phyloP scores from a whole-genome alignment of 2,797 vertebrate genomes.

The Myripristis murdjan region DNA sequence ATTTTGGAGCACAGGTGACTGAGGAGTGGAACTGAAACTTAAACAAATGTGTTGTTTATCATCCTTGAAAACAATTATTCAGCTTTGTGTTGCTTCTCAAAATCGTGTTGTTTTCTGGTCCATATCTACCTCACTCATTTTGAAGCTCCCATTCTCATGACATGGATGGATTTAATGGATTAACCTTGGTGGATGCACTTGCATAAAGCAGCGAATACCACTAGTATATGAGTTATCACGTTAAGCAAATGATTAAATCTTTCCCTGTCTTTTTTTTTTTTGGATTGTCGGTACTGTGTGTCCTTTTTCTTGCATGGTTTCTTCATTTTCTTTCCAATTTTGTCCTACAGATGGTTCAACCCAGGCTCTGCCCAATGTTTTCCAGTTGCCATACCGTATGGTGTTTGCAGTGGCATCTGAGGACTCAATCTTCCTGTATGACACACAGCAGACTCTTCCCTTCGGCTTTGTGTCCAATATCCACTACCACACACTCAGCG shows the following conservation, averaged over 20 bases:
- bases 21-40: no score
- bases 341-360: conserved; percentile 81
- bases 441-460: conserved; percentile 94
- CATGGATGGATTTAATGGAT: no score
- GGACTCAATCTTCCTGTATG: conserved; percentile 95
- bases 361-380: conserved; percentile 80
- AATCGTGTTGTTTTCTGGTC: no score
- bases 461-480: conserved; percentile 96
- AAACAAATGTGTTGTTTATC: no score
- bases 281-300: background rate
- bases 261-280: no score
- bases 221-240: background rate
- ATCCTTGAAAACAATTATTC: no score
- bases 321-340: background rate
- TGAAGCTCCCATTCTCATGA: no score
- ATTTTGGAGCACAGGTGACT: no score
- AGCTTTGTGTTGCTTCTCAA: no score
- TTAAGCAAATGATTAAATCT: background rate
- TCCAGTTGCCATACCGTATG: conserved; percentile 93
- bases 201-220: no score
- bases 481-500: conserved; percentile 98
- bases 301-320: background rate
- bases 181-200: no score
- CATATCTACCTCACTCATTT: no score
- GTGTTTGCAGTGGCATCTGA: conserved; percentile 98